Evolutionary conservation across 2,113 vertebrate genomes (phyloP).

Genomic region (Nibea albiflora): DNA sequence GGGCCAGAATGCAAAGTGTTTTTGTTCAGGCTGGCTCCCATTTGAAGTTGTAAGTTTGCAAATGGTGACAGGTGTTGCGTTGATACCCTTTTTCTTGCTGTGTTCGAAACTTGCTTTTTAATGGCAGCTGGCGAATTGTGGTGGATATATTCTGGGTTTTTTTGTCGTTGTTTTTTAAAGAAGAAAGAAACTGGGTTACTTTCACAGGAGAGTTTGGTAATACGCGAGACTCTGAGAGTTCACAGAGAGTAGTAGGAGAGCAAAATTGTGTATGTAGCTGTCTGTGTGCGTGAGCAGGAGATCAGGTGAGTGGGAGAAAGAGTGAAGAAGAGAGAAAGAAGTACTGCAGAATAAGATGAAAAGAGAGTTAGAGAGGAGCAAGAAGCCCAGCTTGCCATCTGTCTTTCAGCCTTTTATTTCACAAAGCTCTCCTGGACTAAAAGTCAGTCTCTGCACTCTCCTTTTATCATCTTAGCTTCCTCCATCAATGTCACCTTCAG

Average conservation of each 20-base stretch:
- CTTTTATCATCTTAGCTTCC: no score
- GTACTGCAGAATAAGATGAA: background rate
- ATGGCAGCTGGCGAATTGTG: slow-evolving; percentile 20
- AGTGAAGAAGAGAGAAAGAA: slow-evolving; percentile 5
- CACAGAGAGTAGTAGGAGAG: background rate
- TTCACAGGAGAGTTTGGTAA: slow-evolving; percentile 4
- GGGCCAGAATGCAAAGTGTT: slow-evolving; percentile 37
- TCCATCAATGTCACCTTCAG: no score
- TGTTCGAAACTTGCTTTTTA: slow-evolving; percentile 26
- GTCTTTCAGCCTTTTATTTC: no score
- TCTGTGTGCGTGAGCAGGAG: background rate
- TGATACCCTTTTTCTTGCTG: slow-evolving; percentile 20
- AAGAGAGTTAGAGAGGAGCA: background rate
- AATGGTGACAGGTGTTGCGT: slow-evolving; percentile 52
- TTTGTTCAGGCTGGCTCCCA: slow-evolving; percentile 21
- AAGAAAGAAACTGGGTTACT: slow-evolving; percentile 6
- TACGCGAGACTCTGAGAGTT: background rate
- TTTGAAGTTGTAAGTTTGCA: slow-evolving; percentile 38
- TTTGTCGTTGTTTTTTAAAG: background rate
- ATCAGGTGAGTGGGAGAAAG: slow-evolving; percentile 21
- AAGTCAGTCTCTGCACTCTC: no score
- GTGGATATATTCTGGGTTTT: background rate
- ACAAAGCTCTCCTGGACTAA: no score
- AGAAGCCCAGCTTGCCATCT: no score
- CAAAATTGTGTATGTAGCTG: slow-evolving; percentile 1